phyloP scores from a whole-genome alignment of 2,888 invertebrate genomes.

The Eupithecia tripunctaria region DNA sequence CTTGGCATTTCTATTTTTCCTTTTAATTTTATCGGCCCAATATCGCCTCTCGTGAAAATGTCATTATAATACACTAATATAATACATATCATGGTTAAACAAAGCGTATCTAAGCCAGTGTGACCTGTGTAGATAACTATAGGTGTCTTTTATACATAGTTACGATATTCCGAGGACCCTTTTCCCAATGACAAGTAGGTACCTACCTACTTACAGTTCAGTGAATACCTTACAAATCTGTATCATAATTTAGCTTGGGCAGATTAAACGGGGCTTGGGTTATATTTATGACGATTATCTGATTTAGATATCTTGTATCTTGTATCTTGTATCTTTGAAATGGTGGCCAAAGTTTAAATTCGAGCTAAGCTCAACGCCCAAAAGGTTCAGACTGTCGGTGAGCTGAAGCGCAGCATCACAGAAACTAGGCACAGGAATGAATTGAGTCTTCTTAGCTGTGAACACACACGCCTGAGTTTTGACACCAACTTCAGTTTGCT shows the following conservation, averaged over 20 bases:
- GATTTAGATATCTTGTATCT: constrained; percentile 1
- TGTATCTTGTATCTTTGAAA: too few species aligned
- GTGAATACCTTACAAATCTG: constrained; percentile 23
- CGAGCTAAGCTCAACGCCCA: too few species aligned
- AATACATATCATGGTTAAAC: not conserved
- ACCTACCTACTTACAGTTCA: constrained; percentile 13
- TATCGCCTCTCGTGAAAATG: not conserved
- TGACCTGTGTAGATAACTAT: constrained; percentile 12
- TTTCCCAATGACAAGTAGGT: constrained; percentile 14
- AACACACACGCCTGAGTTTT: too few species aligned
- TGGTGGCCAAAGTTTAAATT: too few species aligned
- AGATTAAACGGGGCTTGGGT: constrained; percentile 13
- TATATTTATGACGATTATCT: constrained; percentile 15
- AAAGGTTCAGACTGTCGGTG: too few species aligned
- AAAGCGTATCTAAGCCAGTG: not conserved
- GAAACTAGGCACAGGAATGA: too few species aligned
- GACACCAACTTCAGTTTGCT: too few species aligned
- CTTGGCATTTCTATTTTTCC: constrained; percentile 39
- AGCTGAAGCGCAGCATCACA: too few species aligned
- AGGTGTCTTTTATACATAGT: constrained; percentile 24
- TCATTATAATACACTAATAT: not conserved
- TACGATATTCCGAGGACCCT: constrained; percentile 18
- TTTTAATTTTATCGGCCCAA: not conserved
- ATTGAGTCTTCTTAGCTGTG: too few species aligned
- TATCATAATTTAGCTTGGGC: constrained; percentile 14